These are phyloP conservation scores for Apamea anceps DNA, from an alignment of 2,888 invertebrate genomes.

Conservation along the genomic window DNA sequence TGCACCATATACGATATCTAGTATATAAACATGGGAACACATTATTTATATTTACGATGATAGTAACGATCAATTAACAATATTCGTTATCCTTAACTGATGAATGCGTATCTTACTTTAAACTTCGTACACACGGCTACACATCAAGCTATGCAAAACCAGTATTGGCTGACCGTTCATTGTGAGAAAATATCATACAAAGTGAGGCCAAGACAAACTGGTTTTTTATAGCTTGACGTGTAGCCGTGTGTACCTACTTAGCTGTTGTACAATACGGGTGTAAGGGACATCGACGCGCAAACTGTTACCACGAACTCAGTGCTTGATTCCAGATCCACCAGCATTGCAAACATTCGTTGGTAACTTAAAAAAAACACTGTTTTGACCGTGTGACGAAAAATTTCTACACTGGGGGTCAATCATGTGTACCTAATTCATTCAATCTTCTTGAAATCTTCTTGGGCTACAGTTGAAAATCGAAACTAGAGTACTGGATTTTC, in stretches of 20 bases:
- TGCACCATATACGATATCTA: constrained; percentile 2
- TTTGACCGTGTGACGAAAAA: neutral
- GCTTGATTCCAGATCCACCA: neutral
- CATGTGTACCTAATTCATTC: neutral
- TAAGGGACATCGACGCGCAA: neutral
- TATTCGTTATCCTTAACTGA: neutral
- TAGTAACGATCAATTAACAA: constrained; percentile 4
- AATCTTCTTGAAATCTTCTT: no score
- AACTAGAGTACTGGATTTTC: no score
- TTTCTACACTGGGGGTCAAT: neutral
- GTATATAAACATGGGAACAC: constrained; percentile 1
- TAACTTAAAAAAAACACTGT: neutral
- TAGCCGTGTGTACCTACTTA: no score
- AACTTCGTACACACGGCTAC: no score
- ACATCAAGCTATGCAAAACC: no score
- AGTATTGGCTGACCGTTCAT: no score
- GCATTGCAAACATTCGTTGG: neutral
- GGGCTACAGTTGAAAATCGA: no score
- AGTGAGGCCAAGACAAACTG: no score
- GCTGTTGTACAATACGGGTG: neutral
- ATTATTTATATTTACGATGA: neutral
- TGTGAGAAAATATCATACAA: no score
- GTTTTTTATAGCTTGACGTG: no score
- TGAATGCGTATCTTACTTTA: neutral
- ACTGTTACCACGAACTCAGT: neutral